Evolutionary conservation across 2,888 invertebrate species (phyloP).

Genomic region (Acleris cristana): DNA sequence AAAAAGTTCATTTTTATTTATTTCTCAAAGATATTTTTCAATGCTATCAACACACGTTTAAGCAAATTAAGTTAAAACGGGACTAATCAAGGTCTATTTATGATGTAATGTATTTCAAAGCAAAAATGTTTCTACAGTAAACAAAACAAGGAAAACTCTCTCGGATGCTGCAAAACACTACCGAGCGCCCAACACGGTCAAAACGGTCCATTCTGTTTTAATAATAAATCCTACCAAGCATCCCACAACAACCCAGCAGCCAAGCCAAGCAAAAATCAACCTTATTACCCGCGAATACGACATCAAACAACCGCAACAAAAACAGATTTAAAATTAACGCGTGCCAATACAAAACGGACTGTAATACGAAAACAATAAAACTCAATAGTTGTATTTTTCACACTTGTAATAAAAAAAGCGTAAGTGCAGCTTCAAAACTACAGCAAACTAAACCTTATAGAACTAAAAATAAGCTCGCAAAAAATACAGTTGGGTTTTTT

Average conservation of each 20-base stretch:
- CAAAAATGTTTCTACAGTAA: background rate
- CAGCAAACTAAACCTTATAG: background rate
- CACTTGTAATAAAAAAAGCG: too few relatives aligned
- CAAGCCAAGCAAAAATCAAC: constrained; percentile 21
- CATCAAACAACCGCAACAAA: constrained; percentile 30
- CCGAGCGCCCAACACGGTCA: constrained; percentile 7
- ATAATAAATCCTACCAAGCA: constrained; percentile 28
- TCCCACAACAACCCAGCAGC: background rate
- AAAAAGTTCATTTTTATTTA: too few relatives aligned
- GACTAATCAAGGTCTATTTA: too few relatives aligned
- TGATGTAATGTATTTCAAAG: too few relatives aligned
- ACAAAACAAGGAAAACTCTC: constrained; percentile 6
- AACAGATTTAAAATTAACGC: constrained; percentile 28
- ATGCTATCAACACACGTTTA: too few relatives aligned
- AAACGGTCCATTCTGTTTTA: constrained; percentile 19
- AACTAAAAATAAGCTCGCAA: background rate
- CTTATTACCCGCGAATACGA: constrained; percentile 29
- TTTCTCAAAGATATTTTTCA: too few relatives aligned
- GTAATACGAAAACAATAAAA: constrained; percentile 37
- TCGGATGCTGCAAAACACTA: constrained; percentile 5
- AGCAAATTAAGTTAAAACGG: too few relatives aligned
- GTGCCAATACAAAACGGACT: constrained; percentile 38
- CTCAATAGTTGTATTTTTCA: constrained; percentile 38
- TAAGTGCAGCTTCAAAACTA: too few relatives aligned
- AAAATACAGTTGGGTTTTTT: background rate